Base-by-base conservation (phyloP, 1,140 invertebrate genomes). In the Drosophila rhopaloa region DNA sequence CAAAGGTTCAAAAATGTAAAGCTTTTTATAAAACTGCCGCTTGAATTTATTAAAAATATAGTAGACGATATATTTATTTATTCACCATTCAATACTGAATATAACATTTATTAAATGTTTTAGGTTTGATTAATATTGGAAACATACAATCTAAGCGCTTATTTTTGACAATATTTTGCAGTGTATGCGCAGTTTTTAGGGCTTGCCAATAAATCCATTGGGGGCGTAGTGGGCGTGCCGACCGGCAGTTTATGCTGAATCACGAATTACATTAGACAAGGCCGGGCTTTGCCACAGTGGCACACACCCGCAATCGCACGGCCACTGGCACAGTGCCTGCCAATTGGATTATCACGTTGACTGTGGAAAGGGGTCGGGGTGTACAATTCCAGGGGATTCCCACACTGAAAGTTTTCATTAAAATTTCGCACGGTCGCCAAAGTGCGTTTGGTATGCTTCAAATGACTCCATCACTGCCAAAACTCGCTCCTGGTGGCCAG, bases 221-320 rank as follows among this genome's bases (percentile, higher is more conserved):
- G 37, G 16, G 40, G 50, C 50, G 40, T 43, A 11, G 47, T 58
- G 40, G 54, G 59, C 63, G 79, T 65, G 47, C 40, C 66, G 19
- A 29, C 38, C 58, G 59, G 54, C 72, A 79, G 82, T 90, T 89
- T 89, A 89, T 89, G 84, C 84, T 89, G 84, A 89, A 90, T 90
- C 84, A 89, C 84, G 84, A 89, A 84, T 85, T 89, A 83, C 84
- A 89, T 89, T 89, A 89, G 85, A 78, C 62, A 68, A 80, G 73
- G 66, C 68, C 43, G 50, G 75, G 75, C 59, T 78, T 72, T 66
- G 51, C 38, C 60, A 71, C 65, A 47, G 62, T 55, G 48, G 41
- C 29, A 43, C 19, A 51, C 48, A 50, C 10, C 24, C 10, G 6
- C 16, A 48, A 16, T 14, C 56, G 27, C 29, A 46, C 47, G 48